A percentile compares a stretch with the other conserved stretches of the same genome.
phyloP scores from a whole-genome alignment of 2,797 vertebrate species.

The Sebastes kiyomatsui region DNA sequence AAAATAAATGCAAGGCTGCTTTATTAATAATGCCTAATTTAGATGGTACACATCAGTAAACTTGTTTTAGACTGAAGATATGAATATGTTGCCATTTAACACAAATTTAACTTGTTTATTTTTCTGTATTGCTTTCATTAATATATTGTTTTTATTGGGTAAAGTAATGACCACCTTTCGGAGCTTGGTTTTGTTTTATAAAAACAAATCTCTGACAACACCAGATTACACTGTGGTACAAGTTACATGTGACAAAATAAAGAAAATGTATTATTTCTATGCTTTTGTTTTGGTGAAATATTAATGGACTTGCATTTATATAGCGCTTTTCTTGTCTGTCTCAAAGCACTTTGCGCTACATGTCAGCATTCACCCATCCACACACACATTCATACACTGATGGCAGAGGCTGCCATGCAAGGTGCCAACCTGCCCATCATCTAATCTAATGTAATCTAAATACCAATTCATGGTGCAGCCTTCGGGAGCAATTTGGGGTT shows the following conservation, averaged over 20 bases:
- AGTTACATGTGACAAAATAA: slow-evolving; percentile 41
- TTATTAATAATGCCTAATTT: background rate
- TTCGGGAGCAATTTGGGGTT: too few relatives aligned
- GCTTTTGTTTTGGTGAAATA: background rate
- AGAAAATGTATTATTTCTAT: slow-evolving; percentile 6
- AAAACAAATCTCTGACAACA: background rate
- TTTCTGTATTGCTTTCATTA: slow-evolving; percentile 25
- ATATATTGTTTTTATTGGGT: slow-evolving; percentile 23
- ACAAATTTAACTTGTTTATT: background rate
- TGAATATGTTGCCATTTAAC: background rate
- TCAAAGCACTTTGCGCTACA: too few relatives aligned
- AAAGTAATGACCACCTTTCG: background rate
- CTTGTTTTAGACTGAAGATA: slow-evolving; percentile 4
- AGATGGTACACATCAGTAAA: slow-evolving; percentile 7
- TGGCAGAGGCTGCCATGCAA: too few relatives aligned
- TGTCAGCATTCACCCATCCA: too few relatives aligned
- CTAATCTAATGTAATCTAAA: too few relatives aligned
- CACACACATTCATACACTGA: too few relatives aligned
- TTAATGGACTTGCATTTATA: background rate
- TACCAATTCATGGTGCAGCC: too few relatives aligned
- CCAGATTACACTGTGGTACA: slow-evolving; percentile 14
- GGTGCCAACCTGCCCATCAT: too few relatives aligned
- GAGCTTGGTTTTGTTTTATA: background rate
- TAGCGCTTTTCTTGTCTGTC: too few relatives aligned
- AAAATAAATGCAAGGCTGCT: background rate